Percentiles rank a stretch among this genome's conserved stretches.
Evolutionary conservation across 2,888 invertebrate genomes (phyloP).

Genomic region (Enchytraeus crypticus): DNA sequence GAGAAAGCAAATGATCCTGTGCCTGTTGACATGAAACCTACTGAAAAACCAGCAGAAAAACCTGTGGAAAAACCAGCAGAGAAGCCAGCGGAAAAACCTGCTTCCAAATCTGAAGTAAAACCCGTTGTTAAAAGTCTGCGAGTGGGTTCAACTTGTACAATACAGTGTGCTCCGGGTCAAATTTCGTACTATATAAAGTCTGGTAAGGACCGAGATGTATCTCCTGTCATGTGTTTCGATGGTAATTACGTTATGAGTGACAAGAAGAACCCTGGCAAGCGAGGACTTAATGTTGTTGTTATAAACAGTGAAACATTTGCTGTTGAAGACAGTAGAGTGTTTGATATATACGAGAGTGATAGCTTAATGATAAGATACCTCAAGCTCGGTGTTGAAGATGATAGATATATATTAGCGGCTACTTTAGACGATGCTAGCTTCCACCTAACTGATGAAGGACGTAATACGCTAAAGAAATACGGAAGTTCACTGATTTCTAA

Average conservation of each 20-base stretch:
- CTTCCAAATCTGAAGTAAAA: neutral
- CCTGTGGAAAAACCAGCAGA: neutral
- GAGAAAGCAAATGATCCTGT: neutral
- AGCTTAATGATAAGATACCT: conserved; percentile 36
- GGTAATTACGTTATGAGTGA: conserved; percentile 16
- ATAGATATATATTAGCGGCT: conserved; percentile 33
- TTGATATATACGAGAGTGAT: conserved; percentile 45
- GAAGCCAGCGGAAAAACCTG: neutral
- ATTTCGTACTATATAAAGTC: conserved; percentile 23
- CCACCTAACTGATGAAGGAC: conserved; percentile 36
- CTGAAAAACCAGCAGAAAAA: neutral
- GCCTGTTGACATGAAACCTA: neutral
- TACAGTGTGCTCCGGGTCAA: conserved; percentile 20
- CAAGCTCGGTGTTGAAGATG: conserved; percentile 35
- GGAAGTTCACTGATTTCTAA: conserved; percentile 39
- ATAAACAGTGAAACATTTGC: conserved; percentile 35
- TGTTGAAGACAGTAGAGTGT: conserved; percentile 33
- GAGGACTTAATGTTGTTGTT: conserved; percentile 40
- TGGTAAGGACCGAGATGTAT: conserved; percentile 23
- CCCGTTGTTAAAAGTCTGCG: neutral
- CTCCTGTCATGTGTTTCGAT: conserved; percentile 28
- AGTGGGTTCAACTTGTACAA: neutral
- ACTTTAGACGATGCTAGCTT: conserved; percentile 43
- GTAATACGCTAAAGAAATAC: conserved; percentile 36
- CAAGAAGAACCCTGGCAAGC: conserved; percentile 31